A percentile compares a stretch with the other conserved stretches of the same genome.
phyloP scores from a whole-genome alignment of 2,113 vertebrate species.

The Willisornis vidua region DNA sequence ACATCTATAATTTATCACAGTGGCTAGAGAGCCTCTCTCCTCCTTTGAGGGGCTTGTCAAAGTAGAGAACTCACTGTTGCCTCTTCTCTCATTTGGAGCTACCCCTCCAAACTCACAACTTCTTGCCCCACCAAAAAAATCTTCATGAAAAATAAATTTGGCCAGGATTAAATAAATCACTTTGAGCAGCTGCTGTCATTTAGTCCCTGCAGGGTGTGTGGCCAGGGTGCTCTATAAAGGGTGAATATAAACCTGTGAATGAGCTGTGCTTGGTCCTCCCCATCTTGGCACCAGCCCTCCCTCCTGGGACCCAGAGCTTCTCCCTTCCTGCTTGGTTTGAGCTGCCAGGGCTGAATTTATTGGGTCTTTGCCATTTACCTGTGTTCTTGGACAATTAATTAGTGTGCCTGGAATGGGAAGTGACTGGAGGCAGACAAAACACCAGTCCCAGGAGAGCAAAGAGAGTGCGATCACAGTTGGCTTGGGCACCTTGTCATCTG shows the following conservation, averaged over 20 bases:
- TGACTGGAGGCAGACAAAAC: background rate
- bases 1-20: background rate
- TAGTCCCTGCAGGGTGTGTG: accelerated
- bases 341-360: accelerated
- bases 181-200: background rate
- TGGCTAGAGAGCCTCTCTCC: background rate
- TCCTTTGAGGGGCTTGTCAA: background rate
- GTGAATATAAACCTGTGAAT: accelerated
- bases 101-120: no score
- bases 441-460: background rate
- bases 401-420: background rate
- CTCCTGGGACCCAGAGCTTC: background rate
- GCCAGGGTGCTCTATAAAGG: accelerated
- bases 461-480: accelerated
- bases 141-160: background rate
- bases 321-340: background rate
- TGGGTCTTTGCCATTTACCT: background rate
- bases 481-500: accelerated
- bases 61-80: accelerated
- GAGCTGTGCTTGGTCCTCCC: accelerated
- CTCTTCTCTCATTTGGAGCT: background rate
- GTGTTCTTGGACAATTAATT: background rate
- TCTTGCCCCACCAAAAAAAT: background rate
- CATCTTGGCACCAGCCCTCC: background rate
- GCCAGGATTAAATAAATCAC: background rate